Conservation (phyloP, 2,797 vertebrate genomes). For the Artibeus jamaicensis region DNA sequence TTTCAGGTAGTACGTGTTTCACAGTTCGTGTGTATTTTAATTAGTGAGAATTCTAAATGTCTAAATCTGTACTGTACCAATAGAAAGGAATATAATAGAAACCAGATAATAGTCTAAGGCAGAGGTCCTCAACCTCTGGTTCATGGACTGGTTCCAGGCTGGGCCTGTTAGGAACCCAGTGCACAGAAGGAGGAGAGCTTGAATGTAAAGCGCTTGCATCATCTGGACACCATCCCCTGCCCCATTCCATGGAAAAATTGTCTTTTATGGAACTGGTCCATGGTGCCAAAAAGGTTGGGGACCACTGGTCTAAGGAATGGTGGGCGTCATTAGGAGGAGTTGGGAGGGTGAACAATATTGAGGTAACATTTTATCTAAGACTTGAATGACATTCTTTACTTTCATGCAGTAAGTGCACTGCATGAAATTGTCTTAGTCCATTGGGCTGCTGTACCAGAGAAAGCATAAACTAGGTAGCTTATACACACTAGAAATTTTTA, state of each 20-base stretch:
- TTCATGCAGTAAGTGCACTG: background rate
- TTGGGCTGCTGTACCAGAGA: background rate
- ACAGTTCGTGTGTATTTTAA: background rate
- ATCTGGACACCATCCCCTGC: no score
- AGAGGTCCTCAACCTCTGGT: no score
- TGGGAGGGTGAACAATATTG: background rate
- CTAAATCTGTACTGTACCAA: background rate
- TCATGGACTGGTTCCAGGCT: no score
- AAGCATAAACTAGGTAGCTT: background rate
- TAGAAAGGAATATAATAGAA: background rate
- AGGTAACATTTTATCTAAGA: background rate
- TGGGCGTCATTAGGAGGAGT: background rate
- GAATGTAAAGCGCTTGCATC: no score
- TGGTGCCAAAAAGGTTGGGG: no score
- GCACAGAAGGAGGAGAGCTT: no score
- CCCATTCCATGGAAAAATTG: no score
- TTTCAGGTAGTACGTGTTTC: background rate
- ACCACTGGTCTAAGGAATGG: background rate
- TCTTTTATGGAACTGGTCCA: no score
- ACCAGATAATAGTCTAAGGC: background rate
- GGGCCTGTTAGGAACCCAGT: no score
- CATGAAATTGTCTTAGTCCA: background rate
- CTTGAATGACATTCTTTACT: background rate
- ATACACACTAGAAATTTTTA: background rate
- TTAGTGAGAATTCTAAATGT: background rate